Base-by-base conservation (phyloP, 2,113 vertebrate genomes). In the Phaethon lepturus region DNA sequence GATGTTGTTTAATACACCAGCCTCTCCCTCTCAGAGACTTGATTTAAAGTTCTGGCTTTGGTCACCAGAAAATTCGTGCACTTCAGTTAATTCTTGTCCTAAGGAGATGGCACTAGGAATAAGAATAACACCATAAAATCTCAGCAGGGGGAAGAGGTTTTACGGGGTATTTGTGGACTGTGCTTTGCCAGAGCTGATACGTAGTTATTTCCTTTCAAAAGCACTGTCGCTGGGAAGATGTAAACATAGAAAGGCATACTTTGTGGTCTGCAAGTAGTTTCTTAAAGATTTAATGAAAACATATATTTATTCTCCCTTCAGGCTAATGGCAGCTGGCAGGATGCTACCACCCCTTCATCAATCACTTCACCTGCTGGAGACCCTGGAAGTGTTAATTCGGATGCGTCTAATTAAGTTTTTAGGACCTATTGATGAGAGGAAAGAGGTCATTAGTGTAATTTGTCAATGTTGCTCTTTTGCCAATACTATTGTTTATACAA, bases 321-420 rank as follows among this genome's bases (percentile, higher is more conserved):
- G 99, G 98, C 98, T 97, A 98, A 98, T 24, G 97, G 97, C 98
- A 98, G 98, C 98, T 99, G 98, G 98, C 99, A 98, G 98, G 98
- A 98, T 89, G 98, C 98, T 94, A 95, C 98, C 91, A 98, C 98
- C 95, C 98, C 98, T 79, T 97, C 97, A 60, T 98, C 98, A 44
- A 95, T 98, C 97, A 97, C 98, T 86, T 98, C 99, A 91, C 98
- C 97, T 60, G 92, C 98, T 16, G 98, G 98, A 96, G 98, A 98
- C 98, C 98, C 96, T 20, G 98, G 98, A 17, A 99, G 98, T 63
- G 97, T 98, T 97, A 98, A 98, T 96, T 99, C 99, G 0, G 98
- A 99, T 92, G 98, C 98, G 49, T 99, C 99, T 93, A 99, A 99
- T 98, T 99, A 94, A 98, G 67, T 53, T 72, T 76, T 40, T 76